Evolutionary conservation across 2,888 invertebrate species (phyloP).

Genomic region (Trichopria drosophilae): DNA sequence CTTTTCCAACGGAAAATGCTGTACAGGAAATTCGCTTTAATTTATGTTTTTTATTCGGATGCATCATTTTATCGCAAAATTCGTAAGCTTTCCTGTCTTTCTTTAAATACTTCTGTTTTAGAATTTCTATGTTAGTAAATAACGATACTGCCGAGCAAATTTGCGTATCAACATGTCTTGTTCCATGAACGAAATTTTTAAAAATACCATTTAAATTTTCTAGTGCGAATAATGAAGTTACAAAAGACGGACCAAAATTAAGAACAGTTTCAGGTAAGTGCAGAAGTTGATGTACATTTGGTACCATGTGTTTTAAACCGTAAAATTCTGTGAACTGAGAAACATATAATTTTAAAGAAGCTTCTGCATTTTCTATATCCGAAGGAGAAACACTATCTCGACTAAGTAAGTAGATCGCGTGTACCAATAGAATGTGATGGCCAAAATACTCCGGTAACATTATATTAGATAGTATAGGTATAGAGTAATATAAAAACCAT

Average conservation of each 20-base stretch:
- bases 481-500: constrained; percentile 32
- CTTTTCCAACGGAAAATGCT: too few relatives aligned
- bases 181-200: constrained; percentile 28
- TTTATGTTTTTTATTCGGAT: too few relatives aligned
- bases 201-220: constrained; percentile 33
- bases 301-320: constrained; percentile 27
- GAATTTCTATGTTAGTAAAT: constrained; percentile 17
- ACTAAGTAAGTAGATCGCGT: constrained; percentile 28
- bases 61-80: too few relatives aligned
- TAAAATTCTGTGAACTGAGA: constrained; percentile 31
- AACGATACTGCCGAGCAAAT: constrained; percentile 23
- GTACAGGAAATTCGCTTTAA: too few relatives aligned
- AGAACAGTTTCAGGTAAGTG: constrained; percentile 32
- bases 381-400: constrained; percentile 24
- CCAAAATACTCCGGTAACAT: constrained; percentile 31
- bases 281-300: constrained; percentile 33
- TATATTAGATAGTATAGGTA: constrained; percentile 30
- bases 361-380: constrained; percentile 22
- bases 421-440: constrained; percentile 32
- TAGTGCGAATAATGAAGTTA: constrained; percentile 29
- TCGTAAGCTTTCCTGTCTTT: too few relatives aligned
- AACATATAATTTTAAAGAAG: constrained; percentile 21
- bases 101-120: constrained; percentile 1
- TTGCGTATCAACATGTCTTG: constrained; percentile 27
- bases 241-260: constrained; percentile 30